A percentile compares a stretch with the other conserved stretches of the same genome.
These are phyloP conservation scores for Chymomyza amoena DNA, from an alignment of 2,888 invertebrate genomes.

Conservation along the genomic window DNA sequence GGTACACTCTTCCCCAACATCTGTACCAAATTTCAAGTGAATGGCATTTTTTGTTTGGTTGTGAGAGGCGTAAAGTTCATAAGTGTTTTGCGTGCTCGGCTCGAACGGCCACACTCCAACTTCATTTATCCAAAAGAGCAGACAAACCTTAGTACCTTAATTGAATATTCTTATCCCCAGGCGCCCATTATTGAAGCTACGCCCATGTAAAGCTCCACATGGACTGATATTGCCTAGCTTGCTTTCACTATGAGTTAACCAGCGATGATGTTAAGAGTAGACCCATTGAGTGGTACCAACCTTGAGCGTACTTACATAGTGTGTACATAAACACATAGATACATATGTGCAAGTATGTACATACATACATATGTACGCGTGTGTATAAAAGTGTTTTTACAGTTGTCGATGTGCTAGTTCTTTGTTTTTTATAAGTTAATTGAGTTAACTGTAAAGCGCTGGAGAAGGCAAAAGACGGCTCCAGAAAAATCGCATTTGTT, in stretches of 20 bases:
- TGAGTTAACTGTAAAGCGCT: conserved; percentile 75
- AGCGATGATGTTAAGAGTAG: conserved; percentile 66
- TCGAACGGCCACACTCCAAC: too few species aligned
- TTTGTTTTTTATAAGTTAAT: conserved; percentile 61
- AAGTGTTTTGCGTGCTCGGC: too few species aligned
- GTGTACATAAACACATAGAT: neutral
- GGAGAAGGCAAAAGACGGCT: conserved; percentile 18
- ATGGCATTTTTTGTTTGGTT: too few species aligned
- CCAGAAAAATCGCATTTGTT: neutral
- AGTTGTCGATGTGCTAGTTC: conserved; percentile 12
- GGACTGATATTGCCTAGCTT: conserved; percentile 10
- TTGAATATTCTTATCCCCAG: too few species aligned
- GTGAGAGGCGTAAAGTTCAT: too few species aligned
- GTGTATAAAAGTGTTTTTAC: neutral
- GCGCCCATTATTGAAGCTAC: conserved; percentile 16
- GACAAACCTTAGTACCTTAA: too few species aligned
- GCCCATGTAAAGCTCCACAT: conserved; percentile 48
- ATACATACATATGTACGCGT: too few species aligned
- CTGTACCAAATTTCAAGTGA: too few species aligned
- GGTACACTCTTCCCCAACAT: too few species aligned
- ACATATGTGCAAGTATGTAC: neutral
- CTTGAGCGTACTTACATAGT: neutral
- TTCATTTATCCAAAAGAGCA: too few species aligned
- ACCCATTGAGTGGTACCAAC: conserved; percentile 31
- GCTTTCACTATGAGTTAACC: conserved; percentile 63